phyloP scores from a whole-genome alignment of 2,113 vertebrate genomes.

The Chloropsis cyanopogon region DNA sequence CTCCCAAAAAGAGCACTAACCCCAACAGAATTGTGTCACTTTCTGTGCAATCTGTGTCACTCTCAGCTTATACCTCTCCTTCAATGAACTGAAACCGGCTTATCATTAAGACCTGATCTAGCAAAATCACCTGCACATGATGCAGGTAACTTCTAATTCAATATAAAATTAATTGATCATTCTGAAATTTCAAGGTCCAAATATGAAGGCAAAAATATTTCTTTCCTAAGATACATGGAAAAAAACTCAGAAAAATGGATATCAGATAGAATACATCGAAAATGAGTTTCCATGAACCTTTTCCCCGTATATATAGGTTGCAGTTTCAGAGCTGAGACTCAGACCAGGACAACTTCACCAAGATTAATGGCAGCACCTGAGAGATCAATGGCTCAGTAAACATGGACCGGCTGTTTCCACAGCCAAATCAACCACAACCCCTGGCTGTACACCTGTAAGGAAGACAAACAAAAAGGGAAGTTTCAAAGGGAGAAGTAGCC shows the following conservation, averaged over 20 bases:
- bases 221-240: neutral
- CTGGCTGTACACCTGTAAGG: neutral
- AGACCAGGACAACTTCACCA: neutral
- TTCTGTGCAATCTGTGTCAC: neutral
- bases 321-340: neutral
- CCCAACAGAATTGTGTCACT: neutral
- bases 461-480: neutral
- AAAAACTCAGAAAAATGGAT: neutral
- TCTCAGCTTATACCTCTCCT: neutral
- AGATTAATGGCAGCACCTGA: neutral
- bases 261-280: neutral
- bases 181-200: neutral
- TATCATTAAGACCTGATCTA: neutral
- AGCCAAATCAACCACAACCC: neutral
- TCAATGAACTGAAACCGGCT: neutral
- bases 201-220: neutral
- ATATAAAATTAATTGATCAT: neutral
- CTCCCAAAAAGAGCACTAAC: neutral
- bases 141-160: neutral
- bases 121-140: neutral
- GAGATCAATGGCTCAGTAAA: neutral
- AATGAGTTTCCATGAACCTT: neutral
- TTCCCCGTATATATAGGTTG: neutral
- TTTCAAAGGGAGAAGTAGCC: neutral
- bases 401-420: rapidly evolving